A percentile compares a stretch with the other conserved stretches of the same genome.
Evolutionary conservation across 2,113 vertebrate genomes (phyloP).

Genomic region (Pholis gunnellus): DNA sequence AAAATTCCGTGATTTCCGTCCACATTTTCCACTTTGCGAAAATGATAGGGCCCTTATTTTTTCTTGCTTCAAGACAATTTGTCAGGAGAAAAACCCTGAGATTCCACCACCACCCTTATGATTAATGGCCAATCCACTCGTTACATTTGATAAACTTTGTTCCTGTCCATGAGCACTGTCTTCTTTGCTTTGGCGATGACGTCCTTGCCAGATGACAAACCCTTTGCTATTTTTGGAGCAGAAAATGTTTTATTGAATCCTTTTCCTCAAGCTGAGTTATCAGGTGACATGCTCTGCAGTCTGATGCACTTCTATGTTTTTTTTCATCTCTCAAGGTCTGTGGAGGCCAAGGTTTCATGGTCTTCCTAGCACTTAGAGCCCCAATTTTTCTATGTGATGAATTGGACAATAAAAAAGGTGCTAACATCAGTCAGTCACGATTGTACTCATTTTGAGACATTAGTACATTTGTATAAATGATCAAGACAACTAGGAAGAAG

Average conservation of each 20-base stretch:
- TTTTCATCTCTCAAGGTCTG: slow-evolving; percentile 33
- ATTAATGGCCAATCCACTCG: not conserved
- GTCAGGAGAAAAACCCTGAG: not conserved
- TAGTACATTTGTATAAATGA: not conserved
- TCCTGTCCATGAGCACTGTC: not conserved
- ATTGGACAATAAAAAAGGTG: not conserved
- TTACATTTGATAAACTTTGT: not conserved
- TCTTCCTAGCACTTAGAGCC: not conserved
- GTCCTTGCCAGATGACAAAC: slow-evolving; percentile 29
- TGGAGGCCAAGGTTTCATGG: not conserved
- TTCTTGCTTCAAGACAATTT: not conserved
- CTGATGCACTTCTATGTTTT: slow-evolving; percentile 17
- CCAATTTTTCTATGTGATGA: not conserved
- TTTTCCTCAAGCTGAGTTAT: slow-evolving; percentile 40
- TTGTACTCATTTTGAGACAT: not conserved
- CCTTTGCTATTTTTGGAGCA: slow-evolving; percentile 46
- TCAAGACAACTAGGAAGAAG: not conserved
- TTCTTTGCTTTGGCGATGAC: slow-evolving; percentile 4
- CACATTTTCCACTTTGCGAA: too few species aligned
- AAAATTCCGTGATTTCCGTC: too few species aligned
- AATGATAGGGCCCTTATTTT: not conserved
- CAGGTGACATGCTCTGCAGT: slow-evolving; percentile 39
- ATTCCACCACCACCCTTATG: not conserved
- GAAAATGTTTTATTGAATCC: slow-evolving; percentile 60
- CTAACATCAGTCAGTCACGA: not conserved